Conservation (phyloP, 64 coral and sea anemone genomes). For the Catalaphyllia jardinei region DNA sequence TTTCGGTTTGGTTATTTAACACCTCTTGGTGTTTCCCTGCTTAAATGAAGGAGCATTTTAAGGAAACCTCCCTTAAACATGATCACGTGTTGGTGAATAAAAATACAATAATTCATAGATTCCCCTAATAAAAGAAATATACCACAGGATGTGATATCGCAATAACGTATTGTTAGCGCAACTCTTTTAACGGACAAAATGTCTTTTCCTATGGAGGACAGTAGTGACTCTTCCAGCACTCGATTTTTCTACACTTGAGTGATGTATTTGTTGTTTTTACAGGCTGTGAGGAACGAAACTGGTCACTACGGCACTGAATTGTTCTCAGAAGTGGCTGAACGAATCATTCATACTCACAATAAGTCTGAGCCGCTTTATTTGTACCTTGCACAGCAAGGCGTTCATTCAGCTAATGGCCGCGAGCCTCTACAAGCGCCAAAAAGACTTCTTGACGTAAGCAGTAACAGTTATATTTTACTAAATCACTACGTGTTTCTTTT, state of each 20-base stretch:
- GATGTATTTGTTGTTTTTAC: neutral
- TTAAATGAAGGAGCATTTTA: too few relatives aligned
- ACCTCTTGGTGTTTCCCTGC: too few relatives aligned
- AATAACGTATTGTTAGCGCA: too few relatives aligned
- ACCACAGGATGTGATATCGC: too few relatives aligned
- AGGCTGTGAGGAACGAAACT: slow-evolving; percentile 51
- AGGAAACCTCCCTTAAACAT: too few relatives aligned
- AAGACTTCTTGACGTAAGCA: slow-evolving; percentile 55
- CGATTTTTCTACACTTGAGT: neutral
- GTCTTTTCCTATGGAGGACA: too few relatives aligned
- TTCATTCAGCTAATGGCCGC: slow-evolving; percentile 59
- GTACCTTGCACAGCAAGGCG: slow-evolving; percentile 73
- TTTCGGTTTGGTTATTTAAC: too few relatives aligned
- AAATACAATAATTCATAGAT: too few relatives aligned
- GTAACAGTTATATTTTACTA: neutral
- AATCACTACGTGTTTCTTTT: neutral
- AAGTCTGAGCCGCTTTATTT: slow-evolving; percentile 59
- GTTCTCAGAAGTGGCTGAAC: slow-evolving; percentile 57
- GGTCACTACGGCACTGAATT: slow-evolving; percentile 73
- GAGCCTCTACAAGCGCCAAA: slow-evolving; percentile 65
- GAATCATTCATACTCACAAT: slow-evolving; percentile 63
- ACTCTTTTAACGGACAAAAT: too few relatives aligned
- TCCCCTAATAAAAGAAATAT: too few relatives aligned
- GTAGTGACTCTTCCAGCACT: too few relatives aligned
- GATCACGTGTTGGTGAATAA: too few relatives aligned